phyloP scores from a whole-genome alignment of 2,113 vertebrate species.

The Semnornis frantzii region DNA sequence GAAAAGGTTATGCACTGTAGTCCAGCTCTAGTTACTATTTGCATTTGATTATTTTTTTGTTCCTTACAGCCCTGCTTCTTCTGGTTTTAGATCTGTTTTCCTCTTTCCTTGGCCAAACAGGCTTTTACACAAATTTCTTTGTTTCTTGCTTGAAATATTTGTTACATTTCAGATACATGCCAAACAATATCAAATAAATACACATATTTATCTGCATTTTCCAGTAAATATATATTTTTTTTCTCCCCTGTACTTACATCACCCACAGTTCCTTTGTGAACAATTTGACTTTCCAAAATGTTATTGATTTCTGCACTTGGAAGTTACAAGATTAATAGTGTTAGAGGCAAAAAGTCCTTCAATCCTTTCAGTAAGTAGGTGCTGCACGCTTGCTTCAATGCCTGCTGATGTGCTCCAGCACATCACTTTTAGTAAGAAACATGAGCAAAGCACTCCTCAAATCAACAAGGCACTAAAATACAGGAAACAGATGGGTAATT shows the following conservation, averaged over 20 bases:
- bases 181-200: neutral
- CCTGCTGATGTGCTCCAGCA: constrained; percentile 11
- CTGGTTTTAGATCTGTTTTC: neutral
- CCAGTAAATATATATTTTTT: neutral
- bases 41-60: constrained; percentile 45
- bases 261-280: constrained; percentile 21
- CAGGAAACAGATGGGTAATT: constrained; percentile 49
- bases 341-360: constrained; percentile 31
- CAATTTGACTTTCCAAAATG: constrained; percentile 35
- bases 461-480: constrained; percentile 52
- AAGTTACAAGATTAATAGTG: constrained; percentile 30
- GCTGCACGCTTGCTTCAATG: neutral
- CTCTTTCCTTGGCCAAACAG: neutral
- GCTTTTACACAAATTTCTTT: neutral
- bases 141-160: neutral
- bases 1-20: constrained; percentile 53
- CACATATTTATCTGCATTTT: neutral
- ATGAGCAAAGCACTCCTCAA: neutral
- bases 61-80: neutral
- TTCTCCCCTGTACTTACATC: neutral
- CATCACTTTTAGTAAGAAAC: constrained; percentile 2
- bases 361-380: neutral
- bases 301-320: constrained; percentile 44
- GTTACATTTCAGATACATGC: neutral
- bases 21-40: constrained; percentile 42